Base-by-base conservation (phyloP, 1,140 invertebrate species). In the Drosophila ogumai region DNA sequence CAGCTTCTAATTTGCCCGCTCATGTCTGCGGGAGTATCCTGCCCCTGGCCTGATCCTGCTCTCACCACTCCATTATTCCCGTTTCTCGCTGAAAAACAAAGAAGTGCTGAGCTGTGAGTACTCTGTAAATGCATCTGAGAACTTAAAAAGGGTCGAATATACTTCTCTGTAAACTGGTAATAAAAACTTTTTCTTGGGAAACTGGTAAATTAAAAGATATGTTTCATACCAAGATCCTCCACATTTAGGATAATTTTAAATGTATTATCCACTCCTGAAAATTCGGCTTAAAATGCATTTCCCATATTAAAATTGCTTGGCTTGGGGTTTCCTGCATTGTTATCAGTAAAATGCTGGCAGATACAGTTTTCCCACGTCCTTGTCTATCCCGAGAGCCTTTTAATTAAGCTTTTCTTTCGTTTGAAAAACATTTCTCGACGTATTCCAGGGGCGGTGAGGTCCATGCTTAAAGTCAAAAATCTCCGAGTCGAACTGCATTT, bases 1-100 rank as follows among this genome's bases (percentile, higher is more conserved):
- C 58, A 54, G 58, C 58, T 72, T 78, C 72, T 68, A 77, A 75
- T 68, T 76, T 67, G 55, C 56, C 46, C 66, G 66, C 66, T 67
- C 66, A 69, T 69, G 31, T 36, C 66, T 38, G 66, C 47, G 10
- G 61, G 38, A 22, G 55, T 25, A 6, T 59, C 6, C 49, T 19
- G 31, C 22, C 17, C 55, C n/a, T 50, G 28, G n/a, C 15, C 50
- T 17, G n/a, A 17, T 31, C 31, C 46, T 41, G 22, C 25, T 28
- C 25, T 6, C 25, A 46, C 61, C 61, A 66, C 61, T 44, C 61
- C 50, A 52, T 38, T 13, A 38, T 36, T 36, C 15, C 59, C 49
- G n/a, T 9, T 38, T 17, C n/a, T 38, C 5, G 7, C 13, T 36
- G 12, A 46, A 69, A 31, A 69, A 69, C 19, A 61, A 25, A 61